Base-by-base conservation (phyloP, 64 coral and sea anemone genomes). In the Porites australiensis region DNA sequence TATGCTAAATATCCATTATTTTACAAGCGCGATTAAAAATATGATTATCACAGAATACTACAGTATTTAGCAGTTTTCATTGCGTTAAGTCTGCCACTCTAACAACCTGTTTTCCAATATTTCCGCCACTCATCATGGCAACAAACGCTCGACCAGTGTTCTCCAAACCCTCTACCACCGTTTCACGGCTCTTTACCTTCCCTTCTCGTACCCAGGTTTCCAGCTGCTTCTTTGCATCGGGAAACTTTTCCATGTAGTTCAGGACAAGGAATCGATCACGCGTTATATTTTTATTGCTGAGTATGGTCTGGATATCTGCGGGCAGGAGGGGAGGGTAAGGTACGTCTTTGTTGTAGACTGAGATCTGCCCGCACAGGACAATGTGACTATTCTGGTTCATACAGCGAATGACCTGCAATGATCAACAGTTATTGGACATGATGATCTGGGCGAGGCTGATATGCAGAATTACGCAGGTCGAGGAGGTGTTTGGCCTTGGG, bases 61-160 rank as follows among this genome's bases (percentile, higher is more conserved):
- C 71, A 74, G 2, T 45, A 3, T 13, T 22, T 44, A 13, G 4
- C 14, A 47, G 14, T 51, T 19, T 82, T 43, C 16, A 84, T 52
- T 6, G 20, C 62, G 44, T 47, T 3, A 18, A 11, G 2, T 67
- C 58, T 0, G 90, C 91, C 65, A 94, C 88, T 71, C 93, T 86
- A 44, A 96, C 92, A 59, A 96, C 18, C 44, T 96, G 95, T 68
- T 96, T 96, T 19, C 95, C 95, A 65, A 96, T 91, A n/a, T 96
- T 96, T 14, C 88, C 88, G 13, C 95, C 95, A 54, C 14, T 87
- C 95, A 96, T 96, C 95, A 96, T 90, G 0, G 80, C 89, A 15
- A 96, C 74, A 88, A 96, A 94, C n/a, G 95, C 95, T 50, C 79
- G 90, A 4, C 87, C 95, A 20, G 82, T 77, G 71, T 86, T 96